Conservation (phyloP, 2,888 invertebrate species). For the Zonitis immaculata region DNA sequence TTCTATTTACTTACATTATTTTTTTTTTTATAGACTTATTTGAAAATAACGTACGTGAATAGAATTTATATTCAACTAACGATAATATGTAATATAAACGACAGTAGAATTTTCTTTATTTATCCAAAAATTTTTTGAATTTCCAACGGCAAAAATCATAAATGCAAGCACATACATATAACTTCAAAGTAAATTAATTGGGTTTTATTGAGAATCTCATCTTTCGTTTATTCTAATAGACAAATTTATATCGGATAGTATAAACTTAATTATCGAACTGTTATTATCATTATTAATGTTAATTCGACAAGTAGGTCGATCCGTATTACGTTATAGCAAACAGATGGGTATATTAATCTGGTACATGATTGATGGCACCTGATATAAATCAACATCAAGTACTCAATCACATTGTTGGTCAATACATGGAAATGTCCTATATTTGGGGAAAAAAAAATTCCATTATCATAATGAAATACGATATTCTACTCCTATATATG, state of each 20-base stretch:
- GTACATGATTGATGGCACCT: neutral
- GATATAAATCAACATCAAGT: constrained; percentile 1
- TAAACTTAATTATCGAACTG: neutral
- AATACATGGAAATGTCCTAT: neutral
- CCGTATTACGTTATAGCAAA: neutral
- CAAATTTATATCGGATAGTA: too few relatives aligned
- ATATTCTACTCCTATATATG: too few relatives aligned
- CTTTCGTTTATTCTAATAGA: too few relatives aligned
- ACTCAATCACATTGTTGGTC: neutral
- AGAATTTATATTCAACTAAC: constrained; percentile 1
- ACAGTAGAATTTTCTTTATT: too few relatives aligned
- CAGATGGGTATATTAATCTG: neutral
- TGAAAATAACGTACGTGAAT: neutral
- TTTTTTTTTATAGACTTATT: neutral
- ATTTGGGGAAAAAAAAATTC: neutral
- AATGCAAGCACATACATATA: too few relatives aligned
- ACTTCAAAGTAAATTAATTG: too few relatives aligned
- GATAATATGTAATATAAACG: too few relatives aligned
- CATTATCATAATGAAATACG: neutral
- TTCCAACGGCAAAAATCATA: too few relatives aligned
- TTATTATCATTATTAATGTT: neutral
- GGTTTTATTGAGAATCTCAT: too few relatives aligned
- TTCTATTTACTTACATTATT: neutral
- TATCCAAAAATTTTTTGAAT: too few relatives aligned
- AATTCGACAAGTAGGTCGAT: neutral